Percentiles rank a stretch among this genome's conserved stretches.
phyloP scores from a whole-genome alignment of 1,140 invertebrate species.

The Tyrophagus putrescentiae region DNA sequence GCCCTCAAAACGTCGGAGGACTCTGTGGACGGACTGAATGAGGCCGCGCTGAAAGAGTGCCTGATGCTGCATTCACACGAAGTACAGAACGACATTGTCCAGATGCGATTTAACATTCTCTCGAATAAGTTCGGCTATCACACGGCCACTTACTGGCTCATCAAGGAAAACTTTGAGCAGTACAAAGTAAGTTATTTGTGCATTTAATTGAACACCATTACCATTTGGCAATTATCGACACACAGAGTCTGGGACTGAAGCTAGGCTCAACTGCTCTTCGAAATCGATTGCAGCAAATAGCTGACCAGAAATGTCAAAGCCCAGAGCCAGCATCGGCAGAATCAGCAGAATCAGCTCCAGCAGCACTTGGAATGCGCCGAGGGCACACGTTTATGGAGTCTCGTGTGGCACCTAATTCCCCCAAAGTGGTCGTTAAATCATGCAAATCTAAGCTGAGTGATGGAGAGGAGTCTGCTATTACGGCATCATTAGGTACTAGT shows the following conservation, averaged over 20 bases:
- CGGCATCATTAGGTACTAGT: constrained; percentile 9
- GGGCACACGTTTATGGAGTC: constrained; percentile 2
- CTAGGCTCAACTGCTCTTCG: too few relatives aligned
- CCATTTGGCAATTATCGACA: too few relatives aligned
- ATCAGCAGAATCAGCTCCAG: too few relatives aligned
- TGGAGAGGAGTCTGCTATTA: neutral
- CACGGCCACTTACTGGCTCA: constrained; percentile 23
- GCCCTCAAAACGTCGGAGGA: neutral
- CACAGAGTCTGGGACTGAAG: too few relatives aligned
- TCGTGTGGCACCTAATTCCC: constrained; percentile 1
- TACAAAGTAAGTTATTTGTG: too few relatives aligned
- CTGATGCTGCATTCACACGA: neutral
- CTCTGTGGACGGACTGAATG: neutral
- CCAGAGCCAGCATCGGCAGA: too few relatives aligned
- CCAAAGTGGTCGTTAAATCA: neutral
- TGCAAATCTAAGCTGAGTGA: neutral
- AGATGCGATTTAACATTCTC: constrained; percentile 7
- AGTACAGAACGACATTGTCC: constrained; percentile 14
- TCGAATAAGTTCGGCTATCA: constrained; percentile 19
- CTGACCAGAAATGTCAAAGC: too few relatives aligned
- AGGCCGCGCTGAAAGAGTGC: constrained; percentile 7
- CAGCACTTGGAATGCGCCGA: too few relatives aligned
- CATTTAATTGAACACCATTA: too few relatives aligned
- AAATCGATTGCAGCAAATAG: too few relatives aligned
- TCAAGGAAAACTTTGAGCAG: constrained; percentile 17